A percentile compares a stretch with the other conserved stretches of the same genome.
Evolutionary conservation across 2,888 invertebrate genomes (phyloP).

Genomic region (Diarsia rubi): DNA sequence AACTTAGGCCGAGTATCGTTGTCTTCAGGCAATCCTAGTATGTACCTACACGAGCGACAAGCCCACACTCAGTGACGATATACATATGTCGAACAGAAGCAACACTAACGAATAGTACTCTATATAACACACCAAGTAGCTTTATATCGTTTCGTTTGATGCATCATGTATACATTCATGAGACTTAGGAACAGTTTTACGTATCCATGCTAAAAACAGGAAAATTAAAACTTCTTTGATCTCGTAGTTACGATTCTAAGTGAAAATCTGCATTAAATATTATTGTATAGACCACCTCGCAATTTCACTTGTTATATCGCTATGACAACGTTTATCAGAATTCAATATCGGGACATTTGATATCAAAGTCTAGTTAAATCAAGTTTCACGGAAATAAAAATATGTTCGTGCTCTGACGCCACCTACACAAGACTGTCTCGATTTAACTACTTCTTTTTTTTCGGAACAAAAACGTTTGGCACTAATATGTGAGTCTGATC

Average conservation of each 20-base stretch:
- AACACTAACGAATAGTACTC: constrained; percentile 6
- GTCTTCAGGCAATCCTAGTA: background rate
- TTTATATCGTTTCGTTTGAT: background rate
- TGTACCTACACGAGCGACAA: constrained; percentile 22
- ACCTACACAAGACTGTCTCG: background rate
- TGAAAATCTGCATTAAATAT: background rate
- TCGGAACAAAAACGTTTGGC: background rate
- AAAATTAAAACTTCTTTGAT: constrained; percentile 1
- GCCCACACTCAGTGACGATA: constrained; percentile 5
- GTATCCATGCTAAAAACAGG: background rate
- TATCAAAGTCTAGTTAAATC: constrained; percentile 5
- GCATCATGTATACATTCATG: constrained; percentile 22
- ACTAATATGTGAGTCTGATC: constrained; percentile 21
- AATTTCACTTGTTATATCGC: background rate
- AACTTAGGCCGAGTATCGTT: background rate
- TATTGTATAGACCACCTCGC: background rate
- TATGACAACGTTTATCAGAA: background rate
- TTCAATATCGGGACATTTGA: background rate
- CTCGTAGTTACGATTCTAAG: background rate
- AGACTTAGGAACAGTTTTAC: background rate
- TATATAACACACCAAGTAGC: background rate
- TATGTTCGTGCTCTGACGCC: background rate
- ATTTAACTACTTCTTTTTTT: constrained; percentile 11
- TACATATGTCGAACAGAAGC: background rate
- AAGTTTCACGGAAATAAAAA: background rate